These are phyloP conservation scores for Actinostola sp. DNA, from an alignment of 92 coral and sea anemone genomes.

Conservation along the genomic window DNA sequence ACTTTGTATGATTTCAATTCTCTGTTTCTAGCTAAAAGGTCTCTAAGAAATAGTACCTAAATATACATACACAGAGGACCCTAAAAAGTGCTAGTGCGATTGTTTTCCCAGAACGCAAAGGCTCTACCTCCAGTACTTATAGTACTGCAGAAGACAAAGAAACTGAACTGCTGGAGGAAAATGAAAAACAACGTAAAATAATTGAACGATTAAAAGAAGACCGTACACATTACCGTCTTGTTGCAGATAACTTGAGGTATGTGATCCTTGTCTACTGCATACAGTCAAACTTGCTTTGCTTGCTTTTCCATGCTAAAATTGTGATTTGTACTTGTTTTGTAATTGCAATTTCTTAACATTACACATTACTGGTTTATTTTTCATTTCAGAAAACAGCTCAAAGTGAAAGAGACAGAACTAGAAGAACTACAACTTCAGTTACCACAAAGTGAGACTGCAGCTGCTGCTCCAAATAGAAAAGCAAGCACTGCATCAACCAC, in stretches of 20 bases:
- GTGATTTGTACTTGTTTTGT: too few relatives aligned
- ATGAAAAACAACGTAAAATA: slow-evolving; percentile 66
- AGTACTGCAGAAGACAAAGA: slow-evolving; percentile 65
- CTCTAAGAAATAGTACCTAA: too few relatives aligned
- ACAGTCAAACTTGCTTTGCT: too few relatives aligned
- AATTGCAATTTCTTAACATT: neutral
- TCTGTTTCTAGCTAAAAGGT: too few relatives aligned
- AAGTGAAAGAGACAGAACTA: slow-evolving; percentile 24
- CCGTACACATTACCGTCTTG: slow-evolving; percentile 83
- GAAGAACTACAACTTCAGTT: slow-evolving; percentile 14
- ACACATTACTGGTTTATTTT: neutral
- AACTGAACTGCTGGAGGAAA: slow-evolving; percentile 70
- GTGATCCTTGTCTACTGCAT: too few relatives aligned
- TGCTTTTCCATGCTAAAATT: too few relatives aligned
- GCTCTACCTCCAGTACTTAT: slow-evolving; percentile 55
- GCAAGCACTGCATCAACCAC: slow-evolving; percentile 22
- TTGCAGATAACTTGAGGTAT: slow-evolving; percentile 88
- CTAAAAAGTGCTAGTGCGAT: too few relatives aligned
- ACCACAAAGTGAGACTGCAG: slow-evolving; percentile 6
- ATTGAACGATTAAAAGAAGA: slow-evolving; percentile 92
- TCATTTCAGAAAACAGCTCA: slow-evolving; percentile 22
- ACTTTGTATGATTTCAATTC: neutral
- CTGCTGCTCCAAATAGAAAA: slow-evolving; percentile 12
- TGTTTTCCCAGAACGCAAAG: neutral
- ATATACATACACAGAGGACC: too few relatives aligned